A percentile compares a stretch with the other conserved stretches of the same genome.
Evolutionary conservation across 35 echinoderm and acorn worm genomes (phyloP).

Genomic region (Lytechinus variegatus): DNA sequence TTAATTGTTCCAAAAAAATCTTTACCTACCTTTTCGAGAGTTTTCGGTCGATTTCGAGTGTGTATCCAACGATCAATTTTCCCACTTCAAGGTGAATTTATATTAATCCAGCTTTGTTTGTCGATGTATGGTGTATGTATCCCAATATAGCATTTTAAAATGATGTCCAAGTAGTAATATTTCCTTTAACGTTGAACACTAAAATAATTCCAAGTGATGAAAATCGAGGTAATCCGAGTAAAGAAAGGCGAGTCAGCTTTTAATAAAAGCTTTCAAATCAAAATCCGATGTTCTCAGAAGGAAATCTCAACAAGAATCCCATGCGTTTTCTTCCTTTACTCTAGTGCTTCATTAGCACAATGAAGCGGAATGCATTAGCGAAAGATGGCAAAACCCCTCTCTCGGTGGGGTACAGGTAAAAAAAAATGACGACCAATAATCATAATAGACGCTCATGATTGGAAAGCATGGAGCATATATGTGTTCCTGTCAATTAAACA

Average conservation of each 20-base stretch:
- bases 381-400: not conserved
- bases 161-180: not conserved
- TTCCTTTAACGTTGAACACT: not conserved
- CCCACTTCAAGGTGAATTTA: not conserved
- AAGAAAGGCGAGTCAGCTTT: not conserved
- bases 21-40: not conserved
- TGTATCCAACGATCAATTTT: not conserved
- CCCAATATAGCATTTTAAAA: not conserved
- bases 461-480: not conserved
- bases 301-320: not conserved
- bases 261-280: not conserved
- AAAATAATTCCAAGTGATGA: not conserved
- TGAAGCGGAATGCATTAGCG: not conserved
- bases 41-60: not conserved
- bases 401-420: not conserved
- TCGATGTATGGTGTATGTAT: not conserved
- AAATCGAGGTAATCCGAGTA: not conserved
- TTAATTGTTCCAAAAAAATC: not conserved
- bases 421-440: not conserved
- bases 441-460: not conserved
- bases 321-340: not conserved
- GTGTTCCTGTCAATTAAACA: not conserved
- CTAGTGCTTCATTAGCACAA: not conserved
- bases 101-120: not conserved
- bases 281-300: not conserved